Conservation (phyloP, 2,113 vertebrate species). For the Hystrix brachyura region DNA sequence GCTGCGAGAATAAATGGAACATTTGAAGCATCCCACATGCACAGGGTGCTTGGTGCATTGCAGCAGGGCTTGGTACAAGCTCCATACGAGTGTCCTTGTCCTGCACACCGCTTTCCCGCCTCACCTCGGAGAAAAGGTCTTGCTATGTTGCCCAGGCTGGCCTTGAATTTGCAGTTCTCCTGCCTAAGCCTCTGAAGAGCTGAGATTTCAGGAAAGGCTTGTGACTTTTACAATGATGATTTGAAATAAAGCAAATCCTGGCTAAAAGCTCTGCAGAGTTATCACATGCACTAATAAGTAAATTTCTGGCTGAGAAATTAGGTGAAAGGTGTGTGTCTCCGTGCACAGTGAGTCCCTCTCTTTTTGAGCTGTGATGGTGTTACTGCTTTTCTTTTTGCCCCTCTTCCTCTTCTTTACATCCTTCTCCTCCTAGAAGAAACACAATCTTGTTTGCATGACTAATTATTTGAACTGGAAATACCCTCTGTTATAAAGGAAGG, state of each 20-base stretch:
- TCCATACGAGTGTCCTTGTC: no score
- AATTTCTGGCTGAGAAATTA: constrained; percentile 47
- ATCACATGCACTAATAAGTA: not conserved
- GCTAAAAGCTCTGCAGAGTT: not conserved
- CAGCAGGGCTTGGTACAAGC: not conserved
- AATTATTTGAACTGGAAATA: constrained; percentile 74
- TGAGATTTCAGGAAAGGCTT: not conserved
- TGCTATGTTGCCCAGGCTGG: not conserved
- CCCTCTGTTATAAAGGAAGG: constrained; percentile 70
- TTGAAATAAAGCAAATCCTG: constrained; percentile 42
- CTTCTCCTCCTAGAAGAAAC: constrained; percentile 43
- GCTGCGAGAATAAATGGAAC: not conserved
- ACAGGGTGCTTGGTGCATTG: not conserved
- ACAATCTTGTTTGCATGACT: constrained; percentile 38
- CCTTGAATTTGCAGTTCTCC: not conserved
- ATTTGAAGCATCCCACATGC: fast-evolving
- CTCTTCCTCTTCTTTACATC: not conserved
- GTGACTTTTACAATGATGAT: constrained; percentile 31
- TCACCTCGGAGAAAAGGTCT: not conserved
- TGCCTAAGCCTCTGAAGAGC: not conserved
- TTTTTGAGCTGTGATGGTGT: not conserved
- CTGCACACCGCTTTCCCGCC: not conserved
- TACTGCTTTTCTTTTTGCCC: not conserved
- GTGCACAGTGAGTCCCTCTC: not conserved
- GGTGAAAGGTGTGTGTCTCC: not conserved